Evolutionary conservation across 2,113 vertebrate species (phyloP), one percentile per base, ranked within the genome.

Genomic region (Dasyurus viverrinus): DNA sequence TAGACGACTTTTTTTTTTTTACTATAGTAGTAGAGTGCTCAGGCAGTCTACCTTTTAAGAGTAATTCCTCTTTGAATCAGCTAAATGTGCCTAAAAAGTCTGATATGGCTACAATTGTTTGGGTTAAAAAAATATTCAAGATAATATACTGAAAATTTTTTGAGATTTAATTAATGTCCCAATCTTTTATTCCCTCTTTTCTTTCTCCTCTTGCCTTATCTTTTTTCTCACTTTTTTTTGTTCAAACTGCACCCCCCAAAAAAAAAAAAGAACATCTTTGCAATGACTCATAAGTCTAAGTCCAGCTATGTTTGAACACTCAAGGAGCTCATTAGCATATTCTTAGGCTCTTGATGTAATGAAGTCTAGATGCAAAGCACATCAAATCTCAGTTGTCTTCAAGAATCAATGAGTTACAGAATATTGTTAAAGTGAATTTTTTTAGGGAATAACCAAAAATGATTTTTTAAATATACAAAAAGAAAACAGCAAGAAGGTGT

Each of bases 301-400:
- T 92, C 8, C 26, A 92, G 22, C 50, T 50, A 24, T 93, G 46
- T 52, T 90, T 92, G 92, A 94, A 60, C 46, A 57, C 46, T 89
- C 23, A 89, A 89, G 95, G 92, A 92, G 92, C 48, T 95, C 91
- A 93, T 95, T 91, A 96, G 50, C 25, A 47, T 97, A 96, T 95
- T 94, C 57, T 95, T 95, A 19, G 22, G 84, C 90, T 96, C 96
- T 92, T 92, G 46, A 93, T 53, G 47, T 95, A 92, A 95, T 94
- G 2, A 3, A 0, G 94, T 93, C 93, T 92, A 96, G 93, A 95
- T 97, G 94, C 95, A 90, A 92, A 84, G 42, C 10, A 42, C 91
- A 89, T 57, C 55, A 27, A 89, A 76, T 95, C 53, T 48, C 91
- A 96, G 91, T 92, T 96, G 54, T 94, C 68, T 92, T 96, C 68